Base-by-base conservation (phyloP, 1,140 invertebrate genomes). In the Lordiphosa stackelbergi region DNA sequence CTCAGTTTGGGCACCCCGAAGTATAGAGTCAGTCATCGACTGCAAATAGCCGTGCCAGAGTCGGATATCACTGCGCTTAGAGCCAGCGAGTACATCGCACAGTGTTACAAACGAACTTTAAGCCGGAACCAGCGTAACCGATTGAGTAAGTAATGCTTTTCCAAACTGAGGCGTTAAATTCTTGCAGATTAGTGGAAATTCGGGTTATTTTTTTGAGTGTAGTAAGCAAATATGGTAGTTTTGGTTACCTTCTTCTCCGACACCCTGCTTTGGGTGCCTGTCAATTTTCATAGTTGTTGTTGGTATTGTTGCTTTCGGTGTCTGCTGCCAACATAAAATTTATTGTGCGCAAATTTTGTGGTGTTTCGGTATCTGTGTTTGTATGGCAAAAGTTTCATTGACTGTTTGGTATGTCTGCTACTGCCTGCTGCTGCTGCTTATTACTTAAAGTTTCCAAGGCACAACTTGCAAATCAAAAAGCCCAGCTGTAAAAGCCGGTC, bases 331-430 rank as follows among this genome's bases (percentile, higher is more conserved):
- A 66, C 61, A 61, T 66, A 49, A 74, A 81, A 69, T 79, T 81
- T 74, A 79, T 81, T 69, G 66, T 74, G 53, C 66, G 61, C 60
- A 62, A 66, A 79, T 70, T 60, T 37, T 53, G 55, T 24, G 31
- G 13, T 55, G 24, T 42, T n/a, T 53, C 9, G 40, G 42, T 19
- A 6, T 35, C 12, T 40, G 36, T 51, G 46, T 53, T n/a, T 28
- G 37, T 28, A 43, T 54, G 66, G 52, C 58, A 45, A 71, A 66
- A 68, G 62, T 75, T 77, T 57, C 59, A 63, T 71, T 69, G 63
- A 69, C 68, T 75, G 68, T 57, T 10, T 31, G 28, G 28, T 31
- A 31, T 31, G 28, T 31, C 28, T 31, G 28, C 28, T 31, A 0
- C 28, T 31, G 38, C 37, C 24, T 28, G 37, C 37, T 45, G 36